Evolutionary conservation across 2,888 invertebrate species (phyloP), one percentile per base, ranked within the genome.

Genomic region (Leptura quadrifasciata): DNA sequence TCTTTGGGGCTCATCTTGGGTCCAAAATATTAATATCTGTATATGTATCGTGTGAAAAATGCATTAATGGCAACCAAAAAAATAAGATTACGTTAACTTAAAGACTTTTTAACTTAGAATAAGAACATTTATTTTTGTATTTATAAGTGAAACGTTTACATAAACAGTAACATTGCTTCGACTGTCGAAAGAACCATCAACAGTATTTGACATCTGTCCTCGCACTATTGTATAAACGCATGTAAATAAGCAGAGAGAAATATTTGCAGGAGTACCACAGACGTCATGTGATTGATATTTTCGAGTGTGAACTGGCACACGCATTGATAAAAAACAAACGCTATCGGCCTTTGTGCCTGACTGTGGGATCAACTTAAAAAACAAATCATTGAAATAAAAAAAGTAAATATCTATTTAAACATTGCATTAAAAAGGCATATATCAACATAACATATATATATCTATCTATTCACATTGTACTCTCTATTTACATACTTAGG

Each of bases 341-440:
- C 84, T 87, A 87, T 85, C 88, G 89, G 88, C 86, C 83, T 80
- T 82, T 81, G 88, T 88, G 89, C 89, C 89, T 88, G 87, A 89
- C 88, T 87, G 89, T 89, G 90, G 90, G 90, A 90, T 89, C 90
- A 90, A 90, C 87, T 88, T 87, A 86, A 86, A n/a, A 31, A 89
- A 88, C 88, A 89, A 89, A 89, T 89, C 89, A 89, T 81, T 88
- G 85, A 88, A 86, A 85, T 71, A 86, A 81, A 85, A 85, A 87
- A 88, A 86, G 85, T 70, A 86, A 81, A 85, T 86, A 87, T 87
- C 87, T 87, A 88, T 87, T 86, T 86, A 85, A 86, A 86, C 83
- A 82, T 87, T 86, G 85, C 83, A 85, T 85, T 86, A 79, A 85
- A 83, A 82, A 81, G 82, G 84, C 69, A 73, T 85, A 87, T 87